Evolutionary conservation across 2,888 invertebrate genomes (phyloP).

Genomic region (Drosophila lutescens): DNA sequence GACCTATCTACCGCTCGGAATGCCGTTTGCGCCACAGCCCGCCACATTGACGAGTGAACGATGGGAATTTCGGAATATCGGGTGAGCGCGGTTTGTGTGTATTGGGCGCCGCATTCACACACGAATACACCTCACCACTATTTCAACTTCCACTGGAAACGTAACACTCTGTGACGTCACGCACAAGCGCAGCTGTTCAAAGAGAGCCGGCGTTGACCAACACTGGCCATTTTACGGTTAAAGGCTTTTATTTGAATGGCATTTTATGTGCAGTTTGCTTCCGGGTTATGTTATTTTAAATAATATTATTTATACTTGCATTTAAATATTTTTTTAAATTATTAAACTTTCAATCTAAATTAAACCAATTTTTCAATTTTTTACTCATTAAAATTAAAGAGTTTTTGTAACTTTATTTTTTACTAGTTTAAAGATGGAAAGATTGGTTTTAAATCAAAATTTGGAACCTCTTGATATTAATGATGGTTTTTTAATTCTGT

Average conservation of each 20-base stretch:
- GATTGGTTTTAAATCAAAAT: no score
- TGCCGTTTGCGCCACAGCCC: constrained; percentile 57
- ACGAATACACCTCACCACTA: background rate
- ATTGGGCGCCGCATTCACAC: constrained; percentile 3
- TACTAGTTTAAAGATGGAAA: no score
- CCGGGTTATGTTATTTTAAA: no score
- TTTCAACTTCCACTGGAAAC: background rate
- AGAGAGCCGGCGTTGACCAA: constrained; percentile 13
- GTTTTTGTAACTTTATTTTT: no score
- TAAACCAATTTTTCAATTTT: no score
- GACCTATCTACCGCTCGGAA: constrained; percentile 41
- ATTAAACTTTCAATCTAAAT: no score
- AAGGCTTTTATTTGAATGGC: constrained; percentile 9
- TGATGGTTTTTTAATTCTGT: no score
- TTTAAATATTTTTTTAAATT: no score
- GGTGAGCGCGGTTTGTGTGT: constrained; percentile 50
- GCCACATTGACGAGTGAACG: constrained; percentile 68
- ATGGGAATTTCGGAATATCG: background rate
- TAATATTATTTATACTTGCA: no score
- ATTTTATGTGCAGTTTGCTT: background rate
- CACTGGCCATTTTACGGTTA: constrained; percentile 36
- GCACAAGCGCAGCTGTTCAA: constrained; percentile 55
- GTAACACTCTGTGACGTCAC: constrained; percentile 57
- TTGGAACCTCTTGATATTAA: no score
- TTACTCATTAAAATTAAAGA: no score